Base-by-base conservation (phyloP, 2,113 vertebrate species). In the Orientallactaga bullata region DNA sequence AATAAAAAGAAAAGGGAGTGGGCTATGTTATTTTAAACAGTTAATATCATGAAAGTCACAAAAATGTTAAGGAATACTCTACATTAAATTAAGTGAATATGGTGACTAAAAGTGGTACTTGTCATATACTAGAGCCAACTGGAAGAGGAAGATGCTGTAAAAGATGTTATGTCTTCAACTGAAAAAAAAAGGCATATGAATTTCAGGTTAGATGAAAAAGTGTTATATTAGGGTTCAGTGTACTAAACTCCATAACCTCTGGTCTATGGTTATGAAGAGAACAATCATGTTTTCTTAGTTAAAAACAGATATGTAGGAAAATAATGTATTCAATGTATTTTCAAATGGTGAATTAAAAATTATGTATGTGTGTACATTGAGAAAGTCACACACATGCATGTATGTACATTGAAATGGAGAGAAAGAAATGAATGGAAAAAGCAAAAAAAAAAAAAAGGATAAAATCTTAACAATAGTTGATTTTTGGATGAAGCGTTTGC, bases 281-380 rank as follows among this genome's bases (percentile, higher is more conserved):
- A 42, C 30, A 72, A 24, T 28, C 12, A 5, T 72, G 65, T 60
- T 83, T 82, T 86, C 65, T 66, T 90, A 86, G 2, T 4, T 51
- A 51, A 78, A 85, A 69, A 47, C 21, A 60, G 39, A 71, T n/a
- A 65, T 51, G 42, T 51, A 87, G 42, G 61, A 85, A n/a, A 88
- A 84, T 3, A 76, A 69, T 69, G 23, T 32, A 51, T 87, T 58
- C n/a, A 69, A 77, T 28, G 73, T 92, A 65, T 15, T 93, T 89
- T 81, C 39, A 85, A 81, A 85, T 61, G 28, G 30, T 55, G 88
- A 2, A 71, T 58, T 81, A 89, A 88, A 80, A 42, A 24, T 8
- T 71, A 17, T 24, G 6, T 60, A n/a, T n/a, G 24, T 69, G 37
- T 90, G 37, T 61, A 26, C 60, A 51, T 51, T 51, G 51, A 51